Percentiles rank a stretch among this genome's conserved stretches.
These are phyloP conservation scores for Enteromius thamalakanensis DNA, from an alignment of 2,797 vertebrate genomes.

Conservation along the genomic window DNA sequence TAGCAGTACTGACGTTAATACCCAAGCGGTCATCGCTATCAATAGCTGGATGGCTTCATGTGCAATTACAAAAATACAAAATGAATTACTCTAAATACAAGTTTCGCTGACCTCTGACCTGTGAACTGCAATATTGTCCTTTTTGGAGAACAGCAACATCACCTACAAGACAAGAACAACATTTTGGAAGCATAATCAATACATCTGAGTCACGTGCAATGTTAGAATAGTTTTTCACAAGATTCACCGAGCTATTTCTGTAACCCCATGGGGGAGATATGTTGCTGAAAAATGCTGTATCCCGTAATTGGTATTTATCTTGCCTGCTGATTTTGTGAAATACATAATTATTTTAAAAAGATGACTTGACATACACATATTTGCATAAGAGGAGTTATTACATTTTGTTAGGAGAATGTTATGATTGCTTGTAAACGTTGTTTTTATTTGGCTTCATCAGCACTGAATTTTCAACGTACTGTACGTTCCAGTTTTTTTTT, in stretches of 20 bases:
- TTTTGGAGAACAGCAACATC: constrained; percentile 25
- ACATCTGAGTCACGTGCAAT: constrained; percentile 16
- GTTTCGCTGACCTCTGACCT: constrained; percentile 58
- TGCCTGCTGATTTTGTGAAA: constrained; percentile 17
- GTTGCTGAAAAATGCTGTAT: constrained; percentile 24
- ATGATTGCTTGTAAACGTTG: neutral
- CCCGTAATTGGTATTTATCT: constrained; percentile 21
- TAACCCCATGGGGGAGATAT: constrained; percentile 20
- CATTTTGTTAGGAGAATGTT: constrained; percentile 12
- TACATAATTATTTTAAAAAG: constrained; percentile 22
- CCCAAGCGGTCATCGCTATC: neutral
- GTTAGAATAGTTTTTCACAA: constrained; percentile 18
- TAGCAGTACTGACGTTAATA: constrained; percentile 16
- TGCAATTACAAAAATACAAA: neutral
- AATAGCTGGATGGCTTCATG: neutral
- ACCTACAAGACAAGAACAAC: constrained; percentile 51
- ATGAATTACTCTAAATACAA: neutral
- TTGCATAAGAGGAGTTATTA: constrained; percentile 3
- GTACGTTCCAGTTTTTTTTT: neutral
- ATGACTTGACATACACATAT: constrained; percentile 1
- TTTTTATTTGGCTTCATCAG: neutral
- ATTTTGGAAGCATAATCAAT: constrained; percentile 37
- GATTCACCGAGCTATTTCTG: constrained; percentile 27
- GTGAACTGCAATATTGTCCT: constrained; percentile 8
- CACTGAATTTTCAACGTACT: neutral